Evolutionary conservation across 2,888 invertebrate species (phyloP), one percentile per base, ranked within the genome.

Genomic region (Eledona agricola): DNA sequence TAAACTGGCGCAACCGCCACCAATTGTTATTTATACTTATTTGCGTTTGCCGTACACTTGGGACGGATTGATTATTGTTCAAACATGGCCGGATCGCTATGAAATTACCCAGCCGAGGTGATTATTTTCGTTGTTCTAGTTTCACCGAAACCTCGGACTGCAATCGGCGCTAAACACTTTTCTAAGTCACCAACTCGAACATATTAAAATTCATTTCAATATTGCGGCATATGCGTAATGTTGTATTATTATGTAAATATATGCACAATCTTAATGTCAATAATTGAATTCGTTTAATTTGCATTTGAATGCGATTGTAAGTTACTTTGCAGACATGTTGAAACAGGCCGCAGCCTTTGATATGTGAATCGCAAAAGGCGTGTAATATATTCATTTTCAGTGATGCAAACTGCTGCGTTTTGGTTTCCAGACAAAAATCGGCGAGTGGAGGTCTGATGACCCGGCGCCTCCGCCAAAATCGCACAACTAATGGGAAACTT

Each of bases 241-340:
- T 50, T 42, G 52, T 55, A 60, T 65, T 69, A 67, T 61, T 69
- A 69, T 69, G 68, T 63, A 66, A 69, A 69, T 70, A 68, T 65
- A 69, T 67, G 69, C 67, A 66, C 63, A 66, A 68, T 70, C 67
- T 67, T 68, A 69, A 71, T 68, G 68, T 69, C 70, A 70, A 69
- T 70, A 65, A 66, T 64, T 66, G 58, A 65, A 67, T 66, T 66
- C 63, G 58, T 59, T 57, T 53, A 63, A 70, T 71, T 70, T 70
- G 64, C 69, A 71, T 71, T 59, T 65, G 67, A 70, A 70, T 67
- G 63, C 59, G 62, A 49, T 57, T 59, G 55, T 64, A 66, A 64
- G 62, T 60, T 62, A 60, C 54, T 60, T 58, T 52, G 51, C 38
- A 43, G 45, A 11, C 32, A 43, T 7, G 4, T n/a, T 35, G 46